Conservation (phyloP, 2,888 invertebrate genomes). For the Amiota mariae region DNA sequence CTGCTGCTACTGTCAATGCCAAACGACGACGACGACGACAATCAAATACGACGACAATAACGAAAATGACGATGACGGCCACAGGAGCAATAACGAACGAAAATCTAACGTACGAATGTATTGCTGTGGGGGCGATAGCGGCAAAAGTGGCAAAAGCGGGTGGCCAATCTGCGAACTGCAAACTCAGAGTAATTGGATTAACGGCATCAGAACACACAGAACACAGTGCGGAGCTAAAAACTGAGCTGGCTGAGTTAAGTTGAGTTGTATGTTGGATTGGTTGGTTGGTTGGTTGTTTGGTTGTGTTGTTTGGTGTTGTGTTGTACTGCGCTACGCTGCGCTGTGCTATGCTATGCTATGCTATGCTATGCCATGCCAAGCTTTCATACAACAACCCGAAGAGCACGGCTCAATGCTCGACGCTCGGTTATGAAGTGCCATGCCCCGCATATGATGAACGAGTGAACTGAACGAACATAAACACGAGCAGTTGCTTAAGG, state of each 20-base stretch:
- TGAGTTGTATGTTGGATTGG: background rate
- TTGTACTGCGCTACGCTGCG: no score
- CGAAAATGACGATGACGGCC: background rate
- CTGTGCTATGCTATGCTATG: no score
- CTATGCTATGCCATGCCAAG: no score
- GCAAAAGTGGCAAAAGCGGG: background rate
- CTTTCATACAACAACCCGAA: no score
- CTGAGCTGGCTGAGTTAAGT: background rate
- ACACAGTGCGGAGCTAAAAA: background rate
- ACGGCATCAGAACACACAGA: background rate
- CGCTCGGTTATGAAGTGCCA: background rate
- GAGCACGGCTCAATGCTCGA: no score
- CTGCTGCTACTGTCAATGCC: background rate
- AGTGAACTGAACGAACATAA: slow-evolving; percentile 3
- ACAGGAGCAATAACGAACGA: slow-evolving; percentile 1
- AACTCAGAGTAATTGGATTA: slow-evolving; percentile 3
- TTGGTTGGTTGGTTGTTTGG: no score
- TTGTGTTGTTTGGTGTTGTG: no score
- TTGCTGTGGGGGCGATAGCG: background rate
- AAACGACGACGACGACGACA: background rate
- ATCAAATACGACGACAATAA: background rate
- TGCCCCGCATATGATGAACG: background rate
- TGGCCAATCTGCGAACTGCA: background rate
- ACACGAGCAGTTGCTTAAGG: background rate
- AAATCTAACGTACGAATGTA: background rate